A percentile compares a stretch with the other conserved stretches of the same genome.
Conservation (phyloP, 2,113 vertebrate species). For the Myrmecobius fasciatus region DNA sequence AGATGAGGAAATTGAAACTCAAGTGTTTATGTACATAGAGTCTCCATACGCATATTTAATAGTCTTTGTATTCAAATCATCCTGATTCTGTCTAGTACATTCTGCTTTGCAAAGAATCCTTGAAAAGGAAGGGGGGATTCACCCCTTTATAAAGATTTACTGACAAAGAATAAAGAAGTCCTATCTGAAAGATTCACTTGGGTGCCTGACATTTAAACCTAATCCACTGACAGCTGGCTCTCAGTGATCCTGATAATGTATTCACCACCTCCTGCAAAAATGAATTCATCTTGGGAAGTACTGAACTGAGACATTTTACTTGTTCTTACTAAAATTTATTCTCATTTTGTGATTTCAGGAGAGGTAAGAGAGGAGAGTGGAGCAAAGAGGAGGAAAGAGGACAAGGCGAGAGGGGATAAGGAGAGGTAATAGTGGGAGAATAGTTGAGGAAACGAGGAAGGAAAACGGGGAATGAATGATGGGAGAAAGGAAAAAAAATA, state of each 20-base stretch:
- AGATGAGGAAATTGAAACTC: neutral
- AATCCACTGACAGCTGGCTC: neutral
- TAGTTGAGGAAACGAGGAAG: too few species aligned
- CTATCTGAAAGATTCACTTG: slow-evolving; percentile 10
- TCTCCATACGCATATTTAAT: too few species aligned
- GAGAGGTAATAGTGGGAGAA: too few species aligned
- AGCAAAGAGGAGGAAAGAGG: neutral
- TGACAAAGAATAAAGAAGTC: neutral
- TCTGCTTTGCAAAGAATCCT: neutral
- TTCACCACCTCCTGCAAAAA: neutral
- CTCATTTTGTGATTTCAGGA: slow-evolving; percentile 34
- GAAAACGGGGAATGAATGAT: neutral
- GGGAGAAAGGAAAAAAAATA: slow-evolving; percentile 18
- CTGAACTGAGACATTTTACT: slow-evolving; percentile 42
- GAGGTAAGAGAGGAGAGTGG: neutral
- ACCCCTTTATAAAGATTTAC: neutral
- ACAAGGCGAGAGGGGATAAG: neutral
- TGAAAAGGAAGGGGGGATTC: neutral
- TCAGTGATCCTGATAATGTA: neutral
- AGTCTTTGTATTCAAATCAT: neutral
- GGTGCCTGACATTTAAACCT: slow-evolving; percentile 12
- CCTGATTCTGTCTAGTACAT: neutral
- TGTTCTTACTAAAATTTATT: slow-evolving; percentile 47
- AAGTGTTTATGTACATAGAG: too few species aligned
- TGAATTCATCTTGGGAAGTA: slow-evolving; percentile 30